Percentiles rank a stretch among this genome's conserved stretches.
phyloP scores from a whole-genome alignment of 2,888 invertebrate species.

The Scrobipalpa atriplicella region DNA sequence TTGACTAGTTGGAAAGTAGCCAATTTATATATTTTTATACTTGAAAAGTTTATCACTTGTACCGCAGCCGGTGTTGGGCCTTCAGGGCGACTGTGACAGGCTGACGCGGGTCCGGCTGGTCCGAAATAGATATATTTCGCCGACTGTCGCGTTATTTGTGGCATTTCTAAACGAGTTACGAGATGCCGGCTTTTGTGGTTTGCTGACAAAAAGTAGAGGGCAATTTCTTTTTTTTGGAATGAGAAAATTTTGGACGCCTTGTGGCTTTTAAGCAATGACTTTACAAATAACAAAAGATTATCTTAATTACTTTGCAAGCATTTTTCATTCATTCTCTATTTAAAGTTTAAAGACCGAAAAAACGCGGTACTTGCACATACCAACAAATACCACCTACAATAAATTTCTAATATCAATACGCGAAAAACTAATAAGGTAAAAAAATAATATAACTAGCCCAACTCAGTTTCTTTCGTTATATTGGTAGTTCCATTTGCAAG shows the following conservation, averaged over 20 bases:
- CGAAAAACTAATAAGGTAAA: background rate
- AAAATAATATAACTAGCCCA: background rate
- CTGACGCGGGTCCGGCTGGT: constrained; percentile 75
- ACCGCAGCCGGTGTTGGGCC: constrained; percentile 37
- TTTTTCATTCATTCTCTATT: no score
- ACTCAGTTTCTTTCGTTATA: background rate
- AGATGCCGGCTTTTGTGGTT: constrained; percentile 32
- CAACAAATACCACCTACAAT: no score
- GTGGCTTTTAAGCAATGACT: no score
- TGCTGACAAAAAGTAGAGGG: constrained; percentile 11
- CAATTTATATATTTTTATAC: no score
- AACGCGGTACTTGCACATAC: no score
- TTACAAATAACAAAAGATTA: no score
- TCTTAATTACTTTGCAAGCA: no score
- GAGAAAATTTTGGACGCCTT: no score
- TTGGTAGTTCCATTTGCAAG: background rate
- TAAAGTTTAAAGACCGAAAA: no score
- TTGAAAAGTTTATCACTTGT: constrained; percentile 39
- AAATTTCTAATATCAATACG: no score
- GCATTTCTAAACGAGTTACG: constrained; percentile 56
- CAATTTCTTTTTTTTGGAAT: background rate
- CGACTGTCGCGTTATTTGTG: constrained; percentile 64
- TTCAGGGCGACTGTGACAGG: constrained; percentile 64
- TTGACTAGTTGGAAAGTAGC: no score
- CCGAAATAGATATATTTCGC: constrained; percentile 77